Conservation (phyloP, 2,797 vertebrate species). For the Hoplostethus mediterraneus region DNA sequence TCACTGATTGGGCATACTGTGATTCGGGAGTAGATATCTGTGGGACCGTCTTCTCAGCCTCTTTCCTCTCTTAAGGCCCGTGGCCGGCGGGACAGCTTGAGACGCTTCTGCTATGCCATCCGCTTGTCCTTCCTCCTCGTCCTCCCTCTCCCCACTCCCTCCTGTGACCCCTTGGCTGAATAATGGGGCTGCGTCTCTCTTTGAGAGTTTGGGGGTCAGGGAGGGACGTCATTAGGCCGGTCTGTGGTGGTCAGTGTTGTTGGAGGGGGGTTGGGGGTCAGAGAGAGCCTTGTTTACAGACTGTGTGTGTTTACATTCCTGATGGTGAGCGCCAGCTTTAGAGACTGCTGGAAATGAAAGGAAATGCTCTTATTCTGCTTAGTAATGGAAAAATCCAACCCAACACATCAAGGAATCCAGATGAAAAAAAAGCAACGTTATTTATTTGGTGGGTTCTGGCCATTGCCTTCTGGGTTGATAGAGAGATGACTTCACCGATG, state of each 20-base stretch:
- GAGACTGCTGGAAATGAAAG: slow-evolving; percentile 85
- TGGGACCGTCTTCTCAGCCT: slow-evolving; percentile 39
- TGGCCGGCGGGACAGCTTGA: slow-evolving; percentile 13
- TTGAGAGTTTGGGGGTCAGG: slow-evolving; percentile 70
- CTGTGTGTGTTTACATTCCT: slow-evolving; percentile 88
- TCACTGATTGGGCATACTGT: slow-evolving; percentile 63
- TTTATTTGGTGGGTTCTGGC: slow-evolving; percentile 77
- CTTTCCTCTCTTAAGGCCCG: slow-evolving; percentile 23
- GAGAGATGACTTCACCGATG: slow-evolving; percentile 68
- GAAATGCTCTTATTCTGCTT: slow-evolving; percentile 88
- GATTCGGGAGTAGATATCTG: slow-evolving; percentile 50
- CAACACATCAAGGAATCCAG: slow-evolving; percentile 76
- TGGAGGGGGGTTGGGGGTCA: slow-evolving; percentile 78
- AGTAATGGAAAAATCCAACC: slow-evolving; percentile 86
- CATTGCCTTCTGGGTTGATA: slow-evolving; percentile 71
- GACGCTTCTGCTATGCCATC: neutral
- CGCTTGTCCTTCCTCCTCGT: slow-evolving; percentile 42
- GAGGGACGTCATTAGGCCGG: slow-evolving; percentile 80
- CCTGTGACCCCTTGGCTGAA: slow-evolving; percentile 66
- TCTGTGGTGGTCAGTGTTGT: slow-evolving; percentile 80
- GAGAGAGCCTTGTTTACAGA: slow-evolving; percentile 87
- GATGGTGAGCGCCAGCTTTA: slow-evolving; percentile 83
- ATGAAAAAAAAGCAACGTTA: slow-evolving; percentile 62
- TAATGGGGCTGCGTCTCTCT: slow-evolving; percentile 71
- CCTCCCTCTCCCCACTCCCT: slow-evolving; percentile 37